A percentile compares a stretch with the other conserved stretches of the same genome.
Evolutionary conservation across 1,140 invertebrate genomes (phyloP).

Genomic region (Pseudomyrmex dendroicus): DNA sequence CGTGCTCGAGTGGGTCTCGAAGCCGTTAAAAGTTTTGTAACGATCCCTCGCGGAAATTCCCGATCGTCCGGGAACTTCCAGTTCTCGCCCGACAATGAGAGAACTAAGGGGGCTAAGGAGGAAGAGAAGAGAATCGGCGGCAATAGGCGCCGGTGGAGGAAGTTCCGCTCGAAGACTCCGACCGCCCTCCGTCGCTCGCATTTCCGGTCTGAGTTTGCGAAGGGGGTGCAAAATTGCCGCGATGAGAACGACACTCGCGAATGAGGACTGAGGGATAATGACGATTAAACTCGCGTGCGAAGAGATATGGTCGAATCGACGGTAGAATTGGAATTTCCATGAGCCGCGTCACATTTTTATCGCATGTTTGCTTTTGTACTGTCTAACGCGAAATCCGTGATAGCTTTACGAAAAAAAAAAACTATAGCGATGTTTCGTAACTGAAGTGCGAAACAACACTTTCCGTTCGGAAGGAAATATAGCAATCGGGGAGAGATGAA

Average conservation of each 20-base stretch:
- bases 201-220: constrained; percentile 38
- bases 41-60: constrained; percentile 77
- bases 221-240: constrained; percentile 22
- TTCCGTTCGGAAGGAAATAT: background rate
- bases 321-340: background rate
- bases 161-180: constrained; percentile 21
- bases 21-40: constrained; percentile 80
- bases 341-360: background rate
- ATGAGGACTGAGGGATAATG: constrained; percentile 1
- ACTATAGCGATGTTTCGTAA: no score
- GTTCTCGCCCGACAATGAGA: constrained; percentile 31
- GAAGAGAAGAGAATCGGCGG: constrained; percentile 13
- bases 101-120: constrained; percentile 33
- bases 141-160: background rate
- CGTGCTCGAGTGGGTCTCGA: constrained; percentile 73
- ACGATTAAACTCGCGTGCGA: constrained; percentile 30
- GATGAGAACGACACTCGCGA: constrained; percentile 41
- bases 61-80: constrained; percentile 69
- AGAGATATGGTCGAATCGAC: background rate
- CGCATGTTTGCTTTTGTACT: background rate
- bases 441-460: no score
- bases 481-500: background rate
- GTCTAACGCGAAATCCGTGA: background rate
- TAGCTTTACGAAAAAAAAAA: background rate
- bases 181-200: constrained; percentile 50